A percentile compares a stretch with the other conserved stretches of the same genome.
phyloP scores from a whole-genome alignment of 35 echinoderm and acorn worm species.

The Diadema setosum region DNA sequence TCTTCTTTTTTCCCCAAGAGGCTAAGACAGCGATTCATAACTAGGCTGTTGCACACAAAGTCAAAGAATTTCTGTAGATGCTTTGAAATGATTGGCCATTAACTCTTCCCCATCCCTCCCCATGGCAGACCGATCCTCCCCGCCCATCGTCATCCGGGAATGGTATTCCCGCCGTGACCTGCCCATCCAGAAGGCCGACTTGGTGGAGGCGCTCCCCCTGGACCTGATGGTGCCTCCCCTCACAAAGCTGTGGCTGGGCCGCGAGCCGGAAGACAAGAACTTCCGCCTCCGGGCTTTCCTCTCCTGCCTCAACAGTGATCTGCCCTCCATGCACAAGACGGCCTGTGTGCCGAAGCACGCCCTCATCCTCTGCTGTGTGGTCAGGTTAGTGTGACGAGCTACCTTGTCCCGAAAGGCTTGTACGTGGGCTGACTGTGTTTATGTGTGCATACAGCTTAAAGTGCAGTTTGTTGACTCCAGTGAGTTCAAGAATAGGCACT shows the following conservation, averaged over 20 bases:
- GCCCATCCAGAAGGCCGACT: constrained; percentile 84
- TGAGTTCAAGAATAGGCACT: too few species aligned
- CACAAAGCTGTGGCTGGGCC: constrained; percentile 77
- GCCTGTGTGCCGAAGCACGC: constrained; percentile 95
- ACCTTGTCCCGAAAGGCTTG: background rate
- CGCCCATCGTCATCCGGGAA: constrained; percentile 86
- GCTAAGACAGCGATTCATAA: too few species aligned
- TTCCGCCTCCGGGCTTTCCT: constrained; percentile 86
- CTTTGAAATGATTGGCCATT: too few species aligned
- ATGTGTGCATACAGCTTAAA: too few species aligned
- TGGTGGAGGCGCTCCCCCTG: constrained; percentile 73
- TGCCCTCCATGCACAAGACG: constrained; percentile 90
- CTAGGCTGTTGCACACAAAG: too few species aligned
- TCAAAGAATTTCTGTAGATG: too few species aligned
- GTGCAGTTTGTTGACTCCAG: too few species aligned
- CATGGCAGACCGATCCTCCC: too few species aligned
- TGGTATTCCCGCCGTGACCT: constrained; percentile 83
- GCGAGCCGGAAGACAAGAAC: constrained; percentile 86
- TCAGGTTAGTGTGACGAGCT: constrained; percentile 50
- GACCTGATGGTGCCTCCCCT: constrained; percentile 70
- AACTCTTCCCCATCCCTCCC: too few species aligned
- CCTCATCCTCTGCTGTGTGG: constrained; percentile 85
- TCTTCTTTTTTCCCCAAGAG: too few species aligned
- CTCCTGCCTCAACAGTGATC: constrained; percentile 90
- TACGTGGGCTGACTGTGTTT: too few species aligned